Percentiles rank a stretch among this genome's conserved stretches.
phyloP scores from a whole-genome alignment of 2,113 vertebrate species.

The Sander lucioperca region DNA sequence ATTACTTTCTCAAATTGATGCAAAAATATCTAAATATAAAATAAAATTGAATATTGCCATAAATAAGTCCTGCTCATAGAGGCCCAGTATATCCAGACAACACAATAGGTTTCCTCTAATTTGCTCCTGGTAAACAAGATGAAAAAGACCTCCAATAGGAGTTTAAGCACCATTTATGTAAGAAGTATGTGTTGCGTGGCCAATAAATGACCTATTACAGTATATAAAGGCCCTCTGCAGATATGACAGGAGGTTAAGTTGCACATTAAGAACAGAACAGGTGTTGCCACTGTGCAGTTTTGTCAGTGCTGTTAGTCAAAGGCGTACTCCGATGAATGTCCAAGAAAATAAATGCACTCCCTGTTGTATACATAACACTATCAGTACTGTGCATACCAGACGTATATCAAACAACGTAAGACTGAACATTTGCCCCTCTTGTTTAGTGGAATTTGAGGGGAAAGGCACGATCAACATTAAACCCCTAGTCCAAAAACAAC shows the following conservation, averaged over 20 bases:
- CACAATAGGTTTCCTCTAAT: background rate
- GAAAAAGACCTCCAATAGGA: background rate
- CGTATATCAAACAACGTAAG: background rate
- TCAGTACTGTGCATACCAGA: background rate
- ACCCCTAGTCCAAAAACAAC: background rate
- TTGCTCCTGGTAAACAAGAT: background rate
- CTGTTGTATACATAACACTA: constrained; percentile 22
- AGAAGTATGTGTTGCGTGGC: background rate
- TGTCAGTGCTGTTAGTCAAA: constrained; percentile 20
- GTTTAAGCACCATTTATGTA: background rate
- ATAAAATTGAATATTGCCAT: no score
- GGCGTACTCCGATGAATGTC: constrained; percentile 20
- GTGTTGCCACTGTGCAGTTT: background rate
- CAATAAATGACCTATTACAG: background rate
- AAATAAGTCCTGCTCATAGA: no score
- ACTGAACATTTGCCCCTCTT: background rate
- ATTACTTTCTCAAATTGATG: no score
- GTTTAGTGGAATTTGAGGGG: background rate
- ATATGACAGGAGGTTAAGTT: background rate
- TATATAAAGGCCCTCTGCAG: background rate
- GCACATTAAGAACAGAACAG: background rate
- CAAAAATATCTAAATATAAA: no score
- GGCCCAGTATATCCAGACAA: no score
- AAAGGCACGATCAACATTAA: background rate
- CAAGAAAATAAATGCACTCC: background rate